Evolutionary conservation across 2,113 vertebrate species (phyloP).

Genomic region (Jacana jacana): DNA sequence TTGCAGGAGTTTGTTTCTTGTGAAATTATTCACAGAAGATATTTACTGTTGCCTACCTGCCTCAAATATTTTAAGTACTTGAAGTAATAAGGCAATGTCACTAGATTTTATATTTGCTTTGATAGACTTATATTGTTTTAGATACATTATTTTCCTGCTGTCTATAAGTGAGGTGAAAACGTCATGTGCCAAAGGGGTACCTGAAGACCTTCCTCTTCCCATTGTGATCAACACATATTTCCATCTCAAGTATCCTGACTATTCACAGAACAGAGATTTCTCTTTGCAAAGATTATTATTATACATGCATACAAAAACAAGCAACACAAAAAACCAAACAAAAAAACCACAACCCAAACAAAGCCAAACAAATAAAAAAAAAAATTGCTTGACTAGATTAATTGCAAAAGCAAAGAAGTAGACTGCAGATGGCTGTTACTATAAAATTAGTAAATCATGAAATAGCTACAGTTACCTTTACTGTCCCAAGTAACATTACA

Average conservation of each 20-base stretch:
- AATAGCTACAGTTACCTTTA: background rate
- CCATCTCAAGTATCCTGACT: background rate
- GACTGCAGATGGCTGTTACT: background rate
- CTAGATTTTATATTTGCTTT: background rate
- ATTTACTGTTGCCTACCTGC: background rate
- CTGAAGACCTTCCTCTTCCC: background rate
- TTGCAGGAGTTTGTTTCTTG: background rate
- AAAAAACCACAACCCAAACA: background rate
- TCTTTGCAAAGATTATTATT: background rate
- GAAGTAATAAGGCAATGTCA: background rate
- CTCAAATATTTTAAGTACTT: background rate
- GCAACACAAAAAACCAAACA: too few relatives aligned
- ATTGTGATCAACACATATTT: background rate
- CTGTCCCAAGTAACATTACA: background rate
- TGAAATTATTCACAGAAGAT: background rate
- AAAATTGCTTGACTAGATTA: background rate
- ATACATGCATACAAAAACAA: too few relatives aligned
- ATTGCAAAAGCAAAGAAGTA: background rate
- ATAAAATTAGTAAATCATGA: background rate
- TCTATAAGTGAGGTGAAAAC: background rate
- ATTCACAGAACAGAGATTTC: background rate
- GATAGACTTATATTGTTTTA: background rate
- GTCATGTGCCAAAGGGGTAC: accelerated
- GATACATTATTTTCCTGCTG: background rate
- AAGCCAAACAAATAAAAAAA: background rate